Base-by-base conservation (phyloP, 2,888 invertebrate species). In the Gryllus longicercus region DNA sequence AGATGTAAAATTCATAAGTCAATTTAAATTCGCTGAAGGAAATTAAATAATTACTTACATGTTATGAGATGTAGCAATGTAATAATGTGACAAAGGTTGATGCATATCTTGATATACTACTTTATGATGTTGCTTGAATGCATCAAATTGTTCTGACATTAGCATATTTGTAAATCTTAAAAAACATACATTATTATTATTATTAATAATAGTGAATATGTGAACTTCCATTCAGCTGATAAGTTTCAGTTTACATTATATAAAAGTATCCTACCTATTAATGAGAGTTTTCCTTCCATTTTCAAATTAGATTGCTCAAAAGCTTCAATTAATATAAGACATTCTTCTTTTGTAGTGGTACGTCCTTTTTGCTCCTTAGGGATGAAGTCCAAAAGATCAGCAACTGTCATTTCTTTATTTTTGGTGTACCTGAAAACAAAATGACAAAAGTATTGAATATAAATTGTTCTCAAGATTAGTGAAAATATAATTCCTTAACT, bases 61-160 rank as follows among this genome's bases (percentile, higher is more conserved):
- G 85, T 91, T 91, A 84, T 91, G 91, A 2, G 91, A 91, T 2
- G 91, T 89, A 76, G 89, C 89, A 81, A 91, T 89, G 85, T 87
- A 91, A 84, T 91, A 91, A 83, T 90, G 87, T 25, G 88, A 85
- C 79, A 91, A 85, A 0, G 91, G 90, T 75, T 87, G 88, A 1
- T 85, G 88, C 91, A 91, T 92, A 83, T 91, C 90, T 84, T 91
- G 90, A 84, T 88, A 88, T 2, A 90, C 86, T 18, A 86, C 84
- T 51, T 85, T 86, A 83, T 90, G 88, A 14, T 85, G 85, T 12
- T 86, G 85, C 82, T 89, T 88, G 84, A 90, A 88, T 74, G 91
- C 85, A 81, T 88, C 87, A 84, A 90, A 89, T 83, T 87, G 86
- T 78, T 87, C 85, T 16, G 88, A 88, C 81, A 88, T 84, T 79